phyloP scores from a whole-genome alignment of 2,888 invertebrate genomes.

The Euphydryas editha region DNA sequence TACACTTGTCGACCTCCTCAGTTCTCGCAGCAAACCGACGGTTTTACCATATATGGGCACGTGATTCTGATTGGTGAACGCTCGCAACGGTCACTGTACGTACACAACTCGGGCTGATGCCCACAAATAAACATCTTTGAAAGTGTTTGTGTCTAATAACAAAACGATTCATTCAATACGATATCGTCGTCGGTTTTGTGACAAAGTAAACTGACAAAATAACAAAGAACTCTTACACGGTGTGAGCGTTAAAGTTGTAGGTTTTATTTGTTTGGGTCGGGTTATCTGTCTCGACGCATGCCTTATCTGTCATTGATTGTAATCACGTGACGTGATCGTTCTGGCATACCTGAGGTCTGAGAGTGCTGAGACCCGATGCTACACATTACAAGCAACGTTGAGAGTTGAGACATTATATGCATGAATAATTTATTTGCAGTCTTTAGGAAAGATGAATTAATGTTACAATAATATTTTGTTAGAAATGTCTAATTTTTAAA shows the following conservation, averaged over 20 bases:
- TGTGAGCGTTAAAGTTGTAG: conserved; percentile 11
- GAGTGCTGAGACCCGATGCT: conserved; percentile 26
- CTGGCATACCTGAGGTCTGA: conserved; percentile 38
- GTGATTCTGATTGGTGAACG: conserved; percentile 86
- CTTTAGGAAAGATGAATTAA: neutral
- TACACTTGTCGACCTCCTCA: conserved; percentile 61
- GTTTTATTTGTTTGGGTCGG: conserved; percentile 32
- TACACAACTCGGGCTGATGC: conserved; percentile 53
- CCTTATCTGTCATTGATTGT: conserved; percentile 41
- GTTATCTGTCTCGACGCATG: conserved; percentile 35
- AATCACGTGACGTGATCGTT: conserved; percentile 39
- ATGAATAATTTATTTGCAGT: conserved; percentile 8
- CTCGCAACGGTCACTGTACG: conserved; percentile 77
- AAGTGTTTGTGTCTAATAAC: conserved; percentile 34
- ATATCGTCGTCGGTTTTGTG: conserved; percentile 37
- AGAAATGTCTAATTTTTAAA: neutral
- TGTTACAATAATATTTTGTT: conserved; percentile 1
- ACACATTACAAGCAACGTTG: conserved; percentile 8
- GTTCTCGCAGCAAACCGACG: conserved; percentile 83
- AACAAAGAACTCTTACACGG: conserved; percentile 38
- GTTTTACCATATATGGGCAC: conserved; percentile 93
- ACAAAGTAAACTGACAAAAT: conserved; percentile 49
- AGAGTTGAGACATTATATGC: conserved; percentile 13
- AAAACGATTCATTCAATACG: conserved; percentile 39
- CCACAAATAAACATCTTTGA: conserved; percentile 50